Evolutionary conservation across 2,888 invertebrate species (phyloP).

Genomic region (Tetrapedia diversipes): DNA sequence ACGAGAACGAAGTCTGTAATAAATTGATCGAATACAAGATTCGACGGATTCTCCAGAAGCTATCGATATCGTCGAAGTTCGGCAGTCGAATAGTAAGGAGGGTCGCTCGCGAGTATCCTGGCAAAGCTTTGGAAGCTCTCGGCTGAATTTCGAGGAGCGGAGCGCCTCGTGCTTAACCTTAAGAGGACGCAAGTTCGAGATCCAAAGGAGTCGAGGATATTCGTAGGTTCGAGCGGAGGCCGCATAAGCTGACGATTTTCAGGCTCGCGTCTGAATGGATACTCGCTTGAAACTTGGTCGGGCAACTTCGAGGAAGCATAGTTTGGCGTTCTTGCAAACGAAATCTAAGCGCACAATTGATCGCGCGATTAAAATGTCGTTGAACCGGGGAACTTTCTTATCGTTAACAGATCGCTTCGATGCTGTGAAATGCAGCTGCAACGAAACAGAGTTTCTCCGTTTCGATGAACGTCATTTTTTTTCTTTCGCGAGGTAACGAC

Average conservation of each 20-base stretch:
- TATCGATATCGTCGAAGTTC: no score
- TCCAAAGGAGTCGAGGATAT: conserved; percentile 32
- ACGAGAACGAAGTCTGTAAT: not conserved
- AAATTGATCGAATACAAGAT: not conserved
- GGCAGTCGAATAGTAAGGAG: no score
- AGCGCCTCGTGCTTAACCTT: conserved; percentile 15
- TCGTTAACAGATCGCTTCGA: not conserved
- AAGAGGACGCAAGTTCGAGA: conserved; percentile 26
- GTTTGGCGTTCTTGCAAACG: conserved; percentile 5
- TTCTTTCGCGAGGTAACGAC: no score
- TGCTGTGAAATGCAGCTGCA: not conserved
- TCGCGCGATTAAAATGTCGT: conserved; percentile 33
- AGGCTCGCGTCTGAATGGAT: conserved; percentile 21
- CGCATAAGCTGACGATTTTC: conserved; percentile 43
- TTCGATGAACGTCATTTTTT: no score
- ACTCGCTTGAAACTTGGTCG: conserved; percentile 42
- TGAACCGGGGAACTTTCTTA: not conserved
- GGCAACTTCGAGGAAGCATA: conserved; percentile 33
- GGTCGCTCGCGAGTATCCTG: no score
- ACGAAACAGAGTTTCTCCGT: no score
- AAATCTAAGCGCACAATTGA: conserved; percentile 49
- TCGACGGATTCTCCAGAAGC: no score
- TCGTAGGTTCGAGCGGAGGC: conserved; percentile 21
- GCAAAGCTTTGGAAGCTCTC: conserved; percentile 13
- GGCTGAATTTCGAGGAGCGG: conserved; percentile 13